These are phyloP conservation scores for Coccyzus lansbergi DNA, from an alignment of 2,797 vertebrate genomes.

Conservation along the genomic window DNA sequence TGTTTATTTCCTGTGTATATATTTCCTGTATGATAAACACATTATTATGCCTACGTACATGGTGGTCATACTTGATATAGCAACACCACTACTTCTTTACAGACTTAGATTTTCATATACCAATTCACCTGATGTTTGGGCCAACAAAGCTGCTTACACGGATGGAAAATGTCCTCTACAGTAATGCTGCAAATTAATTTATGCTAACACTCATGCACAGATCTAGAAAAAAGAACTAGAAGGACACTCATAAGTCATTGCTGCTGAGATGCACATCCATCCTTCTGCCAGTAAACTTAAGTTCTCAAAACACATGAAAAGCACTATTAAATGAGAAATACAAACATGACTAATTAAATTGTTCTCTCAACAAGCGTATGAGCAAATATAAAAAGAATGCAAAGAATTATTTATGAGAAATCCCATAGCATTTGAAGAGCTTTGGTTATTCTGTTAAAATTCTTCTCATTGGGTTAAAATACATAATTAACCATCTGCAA, in stretches of 20 bases:
- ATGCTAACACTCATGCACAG: neutral
- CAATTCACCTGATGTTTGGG: neutral
- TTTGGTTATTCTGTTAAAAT: conserved; percentile 13
- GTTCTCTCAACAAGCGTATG: neutral
- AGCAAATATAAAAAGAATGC: neutral
- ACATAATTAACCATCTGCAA: conserved; percentile 42
- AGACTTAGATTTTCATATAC: neutral
- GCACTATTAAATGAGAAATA: neutral
- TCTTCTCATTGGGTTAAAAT: neutral
- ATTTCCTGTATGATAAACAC: neutral
- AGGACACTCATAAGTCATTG: neutral
- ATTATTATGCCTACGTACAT: neutral
- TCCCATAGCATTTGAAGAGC: conserved; percentile 27
- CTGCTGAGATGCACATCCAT: neutral
- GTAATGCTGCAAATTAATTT: neutral
- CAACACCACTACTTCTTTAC: neutral
- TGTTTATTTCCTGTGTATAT: neutral
- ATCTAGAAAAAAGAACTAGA: neutral
- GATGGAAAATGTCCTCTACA: neutral
- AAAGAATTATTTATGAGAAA: neutral
- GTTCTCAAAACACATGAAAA: neutral
- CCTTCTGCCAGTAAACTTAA: neutral
- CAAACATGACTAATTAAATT: neutral
- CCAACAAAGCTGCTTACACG: neutral
- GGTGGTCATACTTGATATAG: neutral